Base-by-base conservation (phyloP, 2,797 vertebrate species). In the Acropternis orthonyx region DNA sequence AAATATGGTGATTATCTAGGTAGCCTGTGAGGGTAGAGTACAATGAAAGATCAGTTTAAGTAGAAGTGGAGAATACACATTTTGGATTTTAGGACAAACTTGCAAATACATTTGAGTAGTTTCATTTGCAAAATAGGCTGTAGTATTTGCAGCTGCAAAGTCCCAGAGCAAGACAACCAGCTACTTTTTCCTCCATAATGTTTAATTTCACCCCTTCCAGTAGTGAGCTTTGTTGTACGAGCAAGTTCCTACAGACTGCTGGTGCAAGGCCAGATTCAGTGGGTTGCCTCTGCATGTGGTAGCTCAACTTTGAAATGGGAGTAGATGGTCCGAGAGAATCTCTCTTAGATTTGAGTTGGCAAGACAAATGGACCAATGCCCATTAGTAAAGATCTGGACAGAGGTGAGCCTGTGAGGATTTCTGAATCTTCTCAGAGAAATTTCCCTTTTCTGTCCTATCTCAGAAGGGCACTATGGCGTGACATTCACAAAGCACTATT, bases 361-460 rank as follows among this genome's bases (percentile, higher is more conserved):
- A 59, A 72, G 55, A 36, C 30, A 48, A 11, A 36, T 43, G 54
- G 43, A 21, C 11, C 37, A 79, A 32, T 0, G 0, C 6, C 34
- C 13, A 7, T 3, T 20, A 30, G 32, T 44, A 84, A 49, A 1
- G 1, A 14, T 49, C 28, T 17, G 51, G 52, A 34, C 36, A 71
- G 36, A 55, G n/a, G 10, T 68, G 59, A 84, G 23, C 24, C 41
- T 71, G 39, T 0, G 0, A 61, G 14, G 4, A 14, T 44, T 84
- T 41, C 76, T 83, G 32, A 55, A 59, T 43, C 19, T 83, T 30
- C 37, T 76, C 46, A 30, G 58, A 39, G 39, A 63, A 90, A n/a
- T 14, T 89, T 10, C 23, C 41, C 23, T 59, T 67, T 28, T 11
- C 23, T 27, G 6, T 67, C 48, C 16, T 61, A 7, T 12, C 20